phyloP scores from a whole-genome alignment of 2,888 invertebrate species.

The Troilus luridus region DNA sequence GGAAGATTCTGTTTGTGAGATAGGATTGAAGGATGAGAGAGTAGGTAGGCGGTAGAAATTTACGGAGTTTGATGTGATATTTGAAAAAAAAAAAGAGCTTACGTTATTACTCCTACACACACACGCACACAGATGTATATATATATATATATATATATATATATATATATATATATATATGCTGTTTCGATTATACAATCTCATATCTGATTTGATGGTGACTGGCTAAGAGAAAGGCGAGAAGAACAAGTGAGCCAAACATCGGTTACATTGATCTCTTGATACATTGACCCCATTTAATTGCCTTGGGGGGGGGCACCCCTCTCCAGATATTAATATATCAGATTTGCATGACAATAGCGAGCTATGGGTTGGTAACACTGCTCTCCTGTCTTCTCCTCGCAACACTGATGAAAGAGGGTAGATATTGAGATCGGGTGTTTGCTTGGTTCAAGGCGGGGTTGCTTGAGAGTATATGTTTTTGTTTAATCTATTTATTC shows the following conservation, averaged over 20 bases:
- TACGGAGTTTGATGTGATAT: no score
- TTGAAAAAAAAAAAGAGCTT: no score
- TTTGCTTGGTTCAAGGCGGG: no score
- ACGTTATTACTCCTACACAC: no score
- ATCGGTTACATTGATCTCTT: slow-evolving; percentile 37
- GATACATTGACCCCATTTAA: slow-evolving; percentile 56
- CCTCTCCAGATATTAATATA: slow-evolving; percentile 48
- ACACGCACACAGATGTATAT: no score
- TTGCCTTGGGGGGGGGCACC: slow-evolving; percentile 12
- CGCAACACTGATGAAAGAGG: not conserved
- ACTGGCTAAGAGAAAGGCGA: not conserved
- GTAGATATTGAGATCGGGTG: not conserved
- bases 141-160: no score
- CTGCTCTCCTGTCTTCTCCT: not conserved
- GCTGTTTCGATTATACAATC: no score
- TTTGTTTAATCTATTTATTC: no score
- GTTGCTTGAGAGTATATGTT: not conserved
- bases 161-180: no score
- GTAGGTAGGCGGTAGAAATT: no score
- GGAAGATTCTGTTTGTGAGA: no score
- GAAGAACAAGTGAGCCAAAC: slow-evolving; percentile 12
- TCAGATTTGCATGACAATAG: slow-evolving; percentile 50
- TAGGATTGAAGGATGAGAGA: no score
- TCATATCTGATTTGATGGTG: not conserved
- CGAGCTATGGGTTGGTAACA: not conserved